phyloP scores from a whole-genome alignment of 2,888 invertebrate species.

The Dioctria linearis region DNA sequence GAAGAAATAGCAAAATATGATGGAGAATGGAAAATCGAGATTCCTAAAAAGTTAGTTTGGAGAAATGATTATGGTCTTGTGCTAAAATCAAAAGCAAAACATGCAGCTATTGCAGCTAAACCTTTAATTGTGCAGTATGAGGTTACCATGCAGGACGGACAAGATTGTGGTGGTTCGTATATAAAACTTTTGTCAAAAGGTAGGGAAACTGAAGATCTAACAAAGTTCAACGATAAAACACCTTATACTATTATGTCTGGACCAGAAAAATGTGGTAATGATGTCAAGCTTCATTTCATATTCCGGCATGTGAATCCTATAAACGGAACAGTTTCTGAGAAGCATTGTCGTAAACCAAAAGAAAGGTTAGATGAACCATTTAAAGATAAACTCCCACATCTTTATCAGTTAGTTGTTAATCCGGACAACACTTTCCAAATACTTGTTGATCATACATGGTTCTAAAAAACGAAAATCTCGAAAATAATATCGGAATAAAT shows the following conservation, averaged over 20 bases:
- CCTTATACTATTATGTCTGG: constrained; percentile 99
- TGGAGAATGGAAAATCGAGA: constrained; percentile 85
- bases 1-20: constrained; percentile 96
- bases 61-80: constrained; percentile 90
- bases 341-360: constrained; percentile 94
- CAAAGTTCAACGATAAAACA: constrained; percentile 93
- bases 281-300: constrained; percentile 93
- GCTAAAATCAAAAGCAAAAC: constrained; percentile 94
- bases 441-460: constrained; percentile 84
- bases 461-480: no score
- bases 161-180: constrained; percentile 99
- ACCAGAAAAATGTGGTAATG: constrained; percentile 98
- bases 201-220: constrained; percentile 79
- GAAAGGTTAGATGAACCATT: constrained; percentile 88
- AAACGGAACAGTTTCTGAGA: constrained; percentile 92
- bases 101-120: constrained; percentile 91
- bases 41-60: constrained; percentile 83
- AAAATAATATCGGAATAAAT: no score
- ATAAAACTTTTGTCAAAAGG: constrained; percentile 90
- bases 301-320: constrained; percentile 96
- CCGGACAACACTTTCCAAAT: constrained; percentile 87
- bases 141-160: constrained; percentile 92
- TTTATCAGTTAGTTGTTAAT: constrained; percentile 84
- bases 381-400: constrained; percentile 93
- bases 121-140: constrained; percentile 95